Base-by-base conservation (phyloP, 2,113 vertebrate species). In the Rousettus leschenaultii region DNA sequence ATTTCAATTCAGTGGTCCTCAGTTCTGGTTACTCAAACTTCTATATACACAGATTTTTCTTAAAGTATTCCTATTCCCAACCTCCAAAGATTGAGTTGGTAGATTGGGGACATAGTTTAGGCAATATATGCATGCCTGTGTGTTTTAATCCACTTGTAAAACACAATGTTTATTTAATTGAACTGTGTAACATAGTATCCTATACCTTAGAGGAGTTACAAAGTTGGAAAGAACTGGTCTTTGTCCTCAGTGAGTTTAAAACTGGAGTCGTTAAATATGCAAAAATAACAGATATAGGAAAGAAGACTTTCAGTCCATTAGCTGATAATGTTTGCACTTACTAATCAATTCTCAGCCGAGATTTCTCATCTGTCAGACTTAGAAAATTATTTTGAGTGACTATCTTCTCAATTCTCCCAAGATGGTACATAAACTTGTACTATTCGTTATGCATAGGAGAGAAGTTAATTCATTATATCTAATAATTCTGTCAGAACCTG, bases 221-320 rank as follows among this genome's bases (percentile, higher is more conserved):
- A 45, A 89, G 18, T 94, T 92, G 73, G 51, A 86, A 59, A 80
- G 13, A 59, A 73, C 57, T 95, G 8, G n/a, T 45, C 14, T 8
- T 91, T 96, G 18, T 95, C 33, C 91, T 91, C 43, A 92, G 79
- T 63, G 33, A 33, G 9, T 94, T 96, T 91, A 91, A 90, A 89
- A 79, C 38, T 78, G 38, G 21, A 80, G 43, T 77, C 73, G 35
- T 75, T 78, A 89, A 92, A 45, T 86, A 74, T 80, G 33, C 33
- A 93, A 68, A 89, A 83, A 61, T 83, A 85, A 78, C 61, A 8
- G 5, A 35, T 61, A 43, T 51, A 40, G 51, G 26, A 61, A 96
- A 83, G 11, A 96, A 86, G 35, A 38, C 11, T 93, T 92, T 85
- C 9, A 51, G 1, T 80, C 43, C 35, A 63, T 86, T 86, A 63